Evolutionary conservation across 2,888 invertebrate genomes (phyloP).

Genomic region (Hybos culiciformis): DNA sequence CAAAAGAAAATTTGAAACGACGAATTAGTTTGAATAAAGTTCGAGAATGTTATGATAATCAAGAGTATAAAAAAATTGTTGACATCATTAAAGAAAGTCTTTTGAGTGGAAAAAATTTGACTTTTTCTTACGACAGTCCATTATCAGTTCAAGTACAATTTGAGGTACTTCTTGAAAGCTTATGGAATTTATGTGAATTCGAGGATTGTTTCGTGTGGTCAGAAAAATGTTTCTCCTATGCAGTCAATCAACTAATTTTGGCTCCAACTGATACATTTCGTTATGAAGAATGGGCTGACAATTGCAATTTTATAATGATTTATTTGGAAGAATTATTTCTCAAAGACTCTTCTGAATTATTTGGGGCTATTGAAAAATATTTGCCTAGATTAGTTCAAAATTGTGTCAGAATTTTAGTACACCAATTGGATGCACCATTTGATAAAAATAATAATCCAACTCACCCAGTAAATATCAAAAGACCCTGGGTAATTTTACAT

Average conservation of each 20-base stretch:
- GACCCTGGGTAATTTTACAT: conserved; percentile 75
- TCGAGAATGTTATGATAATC: conserved; percentile 48
- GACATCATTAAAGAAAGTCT: conserved; percentile 45
- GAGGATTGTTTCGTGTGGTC: conserved; percentile 64
- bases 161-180: conserved; percentile 47
- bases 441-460: conserved; percentile 47
- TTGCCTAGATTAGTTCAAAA: conserved; percentile 57
- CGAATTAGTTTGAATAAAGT: conserved; percentile 48
- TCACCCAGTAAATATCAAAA: conserved; percentile 54
- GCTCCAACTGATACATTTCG: conserved; percentile 29
- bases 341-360: conserved; percentile 39
- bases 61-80: conserved; percentile 51
- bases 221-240: conserved; percentile 60
- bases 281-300: conserved; percentile 37
- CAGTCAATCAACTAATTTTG: conserved; percentile 48
- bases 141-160: conserved; percentile 21
- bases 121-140: conserved; percentile 18
- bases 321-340: conserved; percentile 40
- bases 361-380: conserved; percentile 42
- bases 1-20: conserved; percentile 39
- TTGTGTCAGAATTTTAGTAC: conserved; percentile 58
- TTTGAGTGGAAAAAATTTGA: conserved; percentile 23
- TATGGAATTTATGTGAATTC: conserved; percentile 46
- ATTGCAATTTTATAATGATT: conserved; percentile 33
- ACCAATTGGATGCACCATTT: conserved; percentile 53